A percentile compares a stretch with the other conserved stretches of the same genome.
Conservation (phyloP, 2,113 vertebrate genomes). For the Aspiorhynchus laticeps region DNA sequence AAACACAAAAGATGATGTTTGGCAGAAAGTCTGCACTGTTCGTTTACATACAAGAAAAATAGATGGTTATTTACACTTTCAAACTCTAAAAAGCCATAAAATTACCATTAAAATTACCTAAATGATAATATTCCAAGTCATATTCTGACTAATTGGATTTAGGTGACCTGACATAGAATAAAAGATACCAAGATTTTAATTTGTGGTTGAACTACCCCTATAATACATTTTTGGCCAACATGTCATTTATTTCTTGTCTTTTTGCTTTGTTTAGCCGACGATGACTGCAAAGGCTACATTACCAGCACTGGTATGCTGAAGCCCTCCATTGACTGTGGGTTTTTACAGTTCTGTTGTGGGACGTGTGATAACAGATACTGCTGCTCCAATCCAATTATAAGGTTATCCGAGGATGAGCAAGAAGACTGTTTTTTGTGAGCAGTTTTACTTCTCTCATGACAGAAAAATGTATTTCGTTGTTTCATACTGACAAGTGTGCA, state of each 20-base stretch:
- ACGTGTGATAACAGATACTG: constrained; percentile 56
- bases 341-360: constrained; percentile 61
- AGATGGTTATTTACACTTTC: neutral
- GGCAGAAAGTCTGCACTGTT: neutral
- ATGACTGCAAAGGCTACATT: constrained; percentile 49
- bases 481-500: neutral
- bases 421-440: constrained; percentile 51
- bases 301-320: accelerated
- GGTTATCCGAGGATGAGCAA: constrained; percentile 41
- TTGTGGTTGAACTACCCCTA: neutral
- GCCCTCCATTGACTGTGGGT: accelerated
- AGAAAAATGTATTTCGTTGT: neutral
- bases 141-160: neutral
- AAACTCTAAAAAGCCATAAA: neutral
- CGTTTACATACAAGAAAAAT: neutral
- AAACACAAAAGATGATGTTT: neutral
- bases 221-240: no score
- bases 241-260: neutral
- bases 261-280: constrained; percentile 42
- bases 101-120: neutral
- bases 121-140: neutral
- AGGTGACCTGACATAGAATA: neutral
- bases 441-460: neutral
- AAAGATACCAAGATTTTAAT: neutral
- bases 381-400: accelerated